These are phyloP conservation scores for Drosophila santomea DNA, from an alignment of 1,140 invertebrate genomes.

Conservation along the genomic window DNA sequence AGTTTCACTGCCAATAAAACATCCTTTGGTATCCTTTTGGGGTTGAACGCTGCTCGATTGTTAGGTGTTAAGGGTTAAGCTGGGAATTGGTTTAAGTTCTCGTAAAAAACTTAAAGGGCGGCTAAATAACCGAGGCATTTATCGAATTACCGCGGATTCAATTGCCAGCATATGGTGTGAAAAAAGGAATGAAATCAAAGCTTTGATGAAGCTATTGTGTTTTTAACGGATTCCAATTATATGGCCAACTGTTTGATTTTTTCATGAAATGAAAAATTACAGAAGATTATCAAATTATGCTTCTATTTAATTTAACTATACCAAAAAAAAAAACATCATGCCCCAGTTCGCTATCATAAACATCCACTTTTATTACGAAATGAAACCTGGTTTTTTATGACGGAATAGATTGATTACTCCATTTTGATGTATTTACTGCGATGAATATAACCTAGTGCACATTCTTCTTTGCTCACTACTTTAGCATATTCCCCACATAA, in stretches of 20 bases:
- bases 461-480: not conserved
- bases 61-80: conserved; percentile 58
- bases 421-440: not conserved
- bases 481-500: conserved; percentile 27
- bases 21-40: conserved; percentile 9
- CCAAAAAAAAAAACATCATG: not conserved
- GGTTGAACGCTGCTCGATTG: conserved; percentile 32
- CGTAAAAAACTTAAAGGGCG: not conserved
- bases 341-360: not conserved
- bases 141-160: conserved; percentile 60
- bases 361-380: conserved; percentile 1
- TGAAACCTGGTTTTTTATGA: not conserved
- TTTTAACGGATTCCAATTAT: not conserved
- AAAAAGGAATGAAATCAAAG: conserved; percentile 13
- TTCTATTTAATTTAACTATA: too few relatives aligned
- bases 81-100: not conserved
- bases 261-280: not conserved
- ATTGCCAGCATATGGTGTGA: conserved; percentile 60
- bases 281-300: too few relatives aligned
- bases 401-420: conserved; percentile 1
- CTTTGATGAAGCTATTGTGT: conserved; percentile 44
- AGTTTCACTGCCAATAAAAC: not conserved
- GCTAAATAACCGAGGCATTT: conserved; percentile 48
- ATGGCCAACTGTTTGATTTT: conserved; percentile 8
- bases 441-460: conserved; percentile 15